phyloP scores from a whole-genome alignment of 2,888 invertebrate genomes.

The Phasia obesa region DNA sequence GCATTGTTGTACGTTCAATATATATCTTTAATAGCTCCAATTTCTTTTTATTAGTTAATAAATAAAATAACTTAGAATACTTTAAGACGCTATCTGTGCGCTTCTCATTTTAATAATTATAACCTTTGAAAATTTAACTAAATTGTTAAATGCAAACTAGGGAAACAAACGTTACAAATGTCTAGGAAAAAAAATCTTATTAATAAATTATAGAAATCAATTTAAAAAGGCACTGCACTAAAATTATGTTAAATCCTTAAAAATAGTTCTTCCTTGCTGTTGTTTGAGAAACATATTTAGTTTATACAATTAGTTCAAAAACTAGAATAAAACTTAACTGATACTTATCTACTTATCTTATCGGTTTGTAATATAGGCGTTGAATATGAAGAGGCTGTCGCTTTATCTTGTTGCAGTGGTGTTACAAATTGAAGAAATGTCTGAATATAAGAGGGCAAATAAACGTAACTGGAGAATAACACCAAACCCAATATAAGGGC shows the following conservation, averaged over 20 bases:
- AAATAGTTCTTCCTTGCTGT: not conserved
- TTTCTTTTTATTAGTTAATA: not conserved
- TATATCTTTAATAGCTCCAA: too few species aligned
- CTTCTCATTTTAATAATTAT: not conserved
- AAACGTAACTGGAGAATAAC: conserved; percentile 84
- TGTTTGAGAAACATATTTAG: not conserved
- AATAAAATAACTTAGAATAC: not conserved
- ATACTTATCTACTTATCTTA: conserved; percentile 76
- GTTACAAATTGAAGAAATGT: conserved; percentile 78
- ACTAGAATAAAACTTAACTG: conserved; percentile 68
- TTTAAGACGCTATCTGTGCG: not conserved
- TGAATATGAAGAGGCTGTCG: conserved; percentile 68
- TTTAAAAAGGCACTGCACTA: not conserved
- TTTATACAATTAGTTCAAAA: not conserved
- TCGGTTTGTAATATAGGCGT: conserved; percentile 75
- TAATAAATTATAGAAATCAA: not conserved
- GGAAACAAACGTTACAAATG: not conserved
- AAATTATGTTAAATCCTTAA: not conserved
- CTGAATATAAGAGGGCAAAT: conserved; percentile 84
- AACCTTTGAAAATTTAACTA: not conserved
- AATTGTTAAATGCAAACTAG: not conserved
- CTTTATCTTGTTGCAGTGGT: conserved; percentile 69
- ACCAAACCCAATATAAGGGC: conserved; percentile 83
- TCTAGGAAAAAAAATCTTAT: not conserved
- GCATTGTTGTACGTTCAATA: not conserved